These are phyloP conservation scores for Ochotona curzoniae DNA, from an alignment of 2,113 vertebrate genomes.

Conservation along the genomic window DNA sequence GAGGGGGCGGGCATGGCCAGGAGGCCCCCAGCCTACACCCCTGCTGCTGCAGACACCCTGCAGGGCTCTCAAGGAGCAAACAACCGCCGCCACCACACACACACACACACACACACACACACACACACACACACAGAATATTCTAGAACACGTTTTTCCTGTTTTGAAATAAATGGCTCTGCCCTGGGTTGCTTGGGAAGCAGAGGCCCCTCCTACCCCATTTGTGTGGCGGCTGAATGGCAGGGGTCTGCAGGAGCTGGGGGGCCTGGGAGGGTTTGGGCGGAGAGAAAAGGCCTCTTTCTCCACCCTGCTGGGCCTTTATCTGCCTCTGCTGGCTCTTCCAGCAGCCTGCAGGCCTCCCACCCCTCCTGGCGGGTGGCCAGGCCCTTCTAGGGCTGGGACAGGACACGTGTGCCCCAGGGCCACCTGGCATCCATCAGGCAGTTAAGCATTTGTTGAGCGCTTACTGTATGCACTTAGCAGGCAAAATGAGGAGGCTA, in stretches of 20 bases:
- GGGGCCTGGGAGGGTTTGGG: conserved; percentile 57
- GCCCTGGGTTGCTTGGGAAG: conserved; percentile 26
- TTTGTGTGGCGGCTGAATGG: conserved; percentile 30
- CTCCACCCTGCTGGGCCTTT: conserved; percentile 29
- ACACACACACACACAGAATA: neutral
- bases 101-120: no score
- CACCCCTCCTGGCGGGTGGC: no score
- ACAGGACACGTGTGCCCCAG: neutral
- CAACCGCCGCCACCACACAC: no score
- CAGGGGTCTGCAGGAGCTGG: conserved; percentile 12
- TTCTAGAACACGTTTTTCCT: conserved; percentile 30
- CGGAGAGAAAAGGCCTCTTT: conserved; percentile 28
- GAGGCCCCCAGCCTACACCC: neutral
- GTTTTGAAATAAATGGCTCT: conserved; percentile 38
- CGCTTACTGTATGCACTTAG: neutral
- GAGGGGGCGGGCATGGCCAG: neutral
- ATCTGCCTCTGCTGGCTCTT: conserved; percentile 9
- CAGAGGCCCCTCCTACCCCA: conserved; percentile 52
- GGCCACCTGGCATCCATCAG: neutral
- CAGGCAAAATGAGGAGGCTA: neutral
- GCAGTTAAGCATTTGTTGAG: neutral
- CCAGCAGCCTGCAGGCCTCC: neutral
- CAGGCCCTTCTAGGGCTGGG: neutral
- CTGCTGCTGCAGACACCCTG: neutral
- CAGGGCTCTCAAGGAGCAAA: neutral